A percentile compares a stretch with the other conserved stretches of the same genome.
Evolutionary conservation across 2,113 vertebrate species (phyloP).

Genomic region (Thamnophis sirtalis): DNA sequence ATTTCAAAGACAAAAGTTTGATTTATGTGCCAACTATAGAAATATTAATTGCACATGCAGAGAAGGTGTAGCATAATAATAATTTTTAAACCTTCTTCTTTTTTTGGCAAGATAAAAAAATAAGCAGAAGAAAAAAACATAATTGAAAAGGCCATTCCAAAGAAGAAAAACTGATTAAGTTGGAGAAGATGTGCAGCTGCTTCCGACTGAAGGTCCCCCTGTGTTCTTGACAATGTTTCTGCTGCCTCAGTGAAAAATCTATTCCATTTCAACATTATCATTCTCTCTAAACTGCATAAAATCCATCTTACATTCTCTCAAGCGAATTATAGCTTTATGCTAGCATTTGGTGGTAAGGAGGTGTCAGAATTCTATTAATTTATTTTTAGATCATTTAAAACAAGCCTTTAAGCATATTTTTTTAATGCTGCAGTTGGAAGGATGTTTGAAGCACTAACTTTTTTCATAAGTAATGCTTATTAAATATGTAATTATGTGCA

Average conservation of each 20-base stretch:
- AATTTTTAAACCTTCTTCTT: neutral
- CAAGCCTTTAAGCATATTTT: neutral
- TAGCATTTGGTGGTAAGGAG: conserved; percentile 14
- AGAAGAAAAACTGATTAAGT: neutral
- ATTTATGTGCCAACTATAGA: neutral
- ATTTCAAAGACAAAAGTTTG: neutral
- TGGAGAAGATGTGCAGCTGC: conserved; percentile 20
- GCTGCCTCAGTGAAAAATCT: conserved; percentile 21
- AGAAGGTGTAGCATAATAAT: conserved; percentile 20
- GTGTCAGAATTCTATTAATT: conserved; percentile 7
- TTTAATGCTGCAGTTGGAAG: neutral
- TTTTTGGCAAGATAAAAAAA: conserved; percentile 32
- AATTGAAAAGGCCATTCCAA: conserved; percentile 31
- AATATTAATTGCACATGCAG: conserved; percentile 23
- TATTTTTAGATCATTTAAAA: neutral
- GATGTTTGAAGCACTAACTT: conserved; percentile 9
- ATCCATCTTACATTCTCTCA: conserved; percentile 14
- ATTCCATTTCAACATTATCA: conserved; percentile 28
- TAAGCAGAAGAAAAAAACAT: conserved; percentile 40
- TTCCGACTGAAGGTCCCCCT: conserved; percentile 12
- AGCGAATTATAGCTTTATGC: conserved; percentile 32
- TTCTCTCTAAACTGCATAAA: conserved; percentile 26
- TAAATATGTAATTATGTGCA: conserved; percentile 1
- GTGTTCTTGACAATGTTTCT: conserved; percentile 21
- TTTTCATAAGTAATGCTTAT: conserved; percentile 18